These are phyloP conservation scores for Platycheirus albimanus DNA, from an alignment of 2,888 invertebrate genomes.

Conservation along the genomic window DNA sequence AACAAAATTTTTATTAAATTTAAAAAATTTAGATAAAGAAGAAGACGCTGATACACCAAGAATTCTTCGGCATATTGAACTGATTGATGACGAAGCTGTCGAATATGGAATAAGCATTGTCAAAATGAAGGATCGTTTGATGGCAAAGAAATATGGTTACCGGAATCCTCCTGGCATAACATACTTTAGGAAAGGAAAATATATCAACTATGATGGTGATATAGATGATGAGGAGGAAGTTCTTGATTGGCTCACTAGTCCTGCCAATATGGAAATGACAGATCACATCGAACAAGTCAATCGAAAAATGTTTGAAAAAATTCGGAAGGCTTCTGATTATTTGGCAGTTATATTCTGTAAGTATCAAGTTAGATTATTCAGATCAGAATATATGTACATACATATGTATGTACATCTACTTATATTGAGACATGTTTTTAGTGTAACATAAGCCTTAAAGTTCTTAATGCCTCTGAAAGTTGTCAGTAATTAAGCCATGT, in stretches of 20 bases:
- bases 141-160: constrained; percentile 97
- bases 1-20: background rate
- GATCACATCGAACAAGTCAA: constrained; percentile 97
- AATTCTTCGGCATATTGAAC: constrained; percentile 92
- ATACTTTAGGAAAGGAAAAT: constrained; percentile 93
- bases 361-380: constrained; percentile 81
- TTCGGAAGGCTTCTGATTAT: constrained; percentile 93
- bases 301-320: constrained; percentile 95
- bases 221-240: constrained; percentile 94
- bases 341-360: constrained; percentile 97
- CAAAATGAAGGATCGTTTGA: constrained; percentile 92
- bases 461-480: no score
- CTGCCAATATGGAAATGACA: constrained; percentile 96
- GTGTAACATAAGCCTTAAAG: no score
- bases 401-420: no score
- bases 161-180: constrained; percentile 95
- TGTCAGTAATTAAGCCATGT: no score
- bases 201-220: constrained; percentile 95
- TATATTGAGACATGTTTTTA: no score
- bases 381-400: no score
- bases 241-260: constrained; percentile 95
- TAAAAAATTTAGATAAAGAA: constrained; percentile 86
- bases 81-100: constrained; percentile 95
- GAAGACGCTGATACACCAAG: constrained; percentile 91
- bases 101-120: constrained; percentile 96